Conservation (phyloP, 2,113 vertebrate genomes). For the Collichthys lucidus region DNA sequence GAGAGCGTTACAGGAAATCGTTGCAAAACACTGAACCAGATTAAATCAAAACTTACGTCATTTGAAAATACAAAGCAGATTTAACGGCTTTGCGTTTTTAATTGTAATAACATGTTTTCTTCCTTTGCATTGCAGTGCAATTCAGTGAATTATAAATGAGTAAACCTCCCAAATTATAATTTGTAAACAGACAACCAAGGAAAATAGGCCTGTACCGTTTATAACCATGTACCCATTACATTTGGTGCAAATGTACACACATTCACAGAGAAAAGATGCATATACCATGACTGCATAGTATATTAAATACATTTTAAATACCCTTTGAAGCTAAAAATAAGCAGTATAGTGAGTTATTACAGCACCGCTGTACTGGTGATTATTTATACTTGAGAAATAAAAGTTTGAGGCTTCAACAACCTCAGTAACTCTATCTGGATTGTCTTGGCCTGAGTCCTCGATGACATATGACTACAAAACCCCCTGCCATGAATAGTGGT, state of each 20-base stretch:
- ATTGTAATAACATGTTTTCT: not conserved
- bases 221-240: not conserved
- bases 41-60: not conserved
- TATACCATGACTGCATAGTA: not conserved
- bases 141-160: not conserved
- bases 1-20: not conserved
- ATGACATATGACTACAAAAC: conserved; percentile 75
- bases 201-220: not conserved
- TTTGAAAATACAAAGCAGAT: not conserved
- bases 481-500: conserved; percentile 72
- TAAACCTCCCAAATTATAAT: too few species aligned
- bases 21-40: not conserved
- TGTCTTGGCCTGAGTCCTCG: conserved; percentile 62
- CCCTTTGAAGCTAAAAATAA: not conserved
- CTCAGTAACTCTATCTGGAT: conserved; percentile 35
- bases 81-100: not conserved
- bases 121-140: not conserved
- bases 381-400: conserved; percentile 6
- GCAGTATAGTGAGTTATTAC: not conserved
- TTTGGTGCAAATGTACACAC: not conserved
- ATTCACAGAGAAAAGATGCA: not conserved
- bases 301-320: not conserved
- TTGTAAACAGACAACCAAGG: too few species aligned
- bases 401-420: conserved; percentile 23
- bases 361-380: not conserved